Evolutionary conservation across 2,113 vertebrate genomes (phyloP), one percentile per base, ranked within the genome.

Genomic region (Colossoma macropomum): DNA sequence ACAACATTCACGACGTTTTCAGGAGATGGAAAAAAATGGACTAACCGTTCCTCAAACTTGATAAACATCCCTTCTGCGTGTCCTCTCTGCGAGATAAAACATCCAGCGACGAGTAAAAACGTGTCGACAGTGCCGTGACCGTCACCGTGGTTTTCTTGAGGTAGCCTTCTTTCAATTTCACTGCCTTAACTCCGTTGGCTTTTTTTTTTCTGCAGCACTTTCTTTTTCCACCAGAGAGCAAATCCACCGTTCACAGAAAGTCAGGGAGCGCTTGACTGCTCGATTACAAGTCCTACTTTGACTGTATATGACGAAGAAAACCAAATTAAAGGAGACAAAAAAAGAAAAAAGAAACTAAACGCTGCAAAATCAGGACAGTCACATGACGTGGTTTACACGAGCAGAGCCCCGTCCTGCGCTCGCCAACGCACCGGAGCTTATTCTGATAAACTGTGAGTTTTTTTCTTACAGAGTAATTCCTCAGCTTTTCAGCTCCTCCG

Each of bases 31-130:
- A 27, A 75, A 79, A 13, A 60, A 72, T n/a, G 45, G 17, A 85
- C 84, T 85, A 70, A 89, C 85, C 86, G 80, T 82, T 79, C 19
- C 16, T 9, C 30, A 66, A 76, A 81, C 70, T 30, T 45, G 75
- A 62, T 75, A 32, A 56, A 65, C 52, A 85, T 77, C 45, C 79
- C 65, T 59, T 74, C 66, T 3, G 75, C 60, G 63, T 74, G 72
- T 70, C 62, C 68, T 59, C 45, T 34, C 30, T 23, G 69, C 25
- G 19, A 62, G 50, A 76, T 27, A 11, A 13, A 73, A 45, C 32
- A 60, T 66, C 54, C 68, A 72, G 45, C 6, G 30, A 28, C 15
- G 34, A 17, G 15, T 38, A 25, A 25, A 59, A 48, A 50, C 30
- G 79, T 80, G 54, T 70, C 59, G 45, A 56, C 30, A 16, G 21